A percentile compares a stretch with the other conserved stretches of the same genome.
Evolutionary conservation across 2,113 vertebrate species (phyloP).

Genomic region (Hepsetus odoe): DNA sequence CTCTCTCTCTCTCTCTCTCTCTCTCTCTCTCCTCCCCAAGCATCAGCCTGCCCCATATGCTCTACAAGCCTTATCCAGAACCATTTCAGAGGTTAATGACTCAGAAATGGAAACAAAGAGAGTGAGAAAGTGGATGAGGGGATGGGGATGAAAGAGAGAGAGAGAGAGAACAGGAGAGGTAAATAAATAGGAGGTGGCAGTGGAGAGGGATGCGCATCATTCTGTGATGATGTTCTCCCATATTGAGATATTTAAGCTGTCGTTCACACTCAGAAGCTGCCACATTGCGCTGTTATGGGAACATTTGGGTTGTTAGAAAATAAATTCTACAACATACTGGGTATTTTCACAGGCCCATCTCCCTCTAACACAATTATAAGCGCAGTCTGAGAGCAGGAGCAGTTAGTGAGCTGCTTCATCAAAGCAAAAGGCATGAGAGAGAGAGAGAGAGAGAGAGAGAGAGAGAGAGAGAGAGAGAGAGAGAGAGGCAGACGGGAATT

Average conservation of each 20-base stretch:
- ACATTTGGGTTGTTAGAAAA: constrained; percentile 31
- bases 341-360: constrained; percentile 15
- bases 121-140: constrained; percentile 36
- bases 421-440: constrained; percentile 36
- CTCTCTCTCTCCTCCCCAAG: not conserved
- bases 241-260: not conserved
- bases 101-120: constrained; percentile 72
- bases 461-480: not conserved
- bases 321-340: constrained; percentile 42
- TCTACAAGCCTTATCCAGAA: constrained; percentile 53
- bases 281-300: not conserved
- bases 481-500: constrained; percentile 44
- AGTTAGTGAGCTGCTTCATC: constrained; percentile 38
- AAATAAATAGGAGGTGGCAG: constrained; percentile 7
- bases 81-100: constrained; percentile 68
- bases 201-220: not conserved
- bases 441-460: not conserved
- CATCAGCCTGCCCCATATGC: constrained; percentile 17
- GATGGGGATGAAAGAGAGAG: constrained; percentile 44
- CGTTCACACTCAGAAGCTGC: not conserved
- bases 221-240: not conserved
- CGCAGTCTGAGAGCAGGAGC: constrained; percentile 63
- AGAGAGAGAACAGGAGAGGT: constrained; percentile 2
- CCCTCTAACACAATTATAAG: constrained; percentile 43
- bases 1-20: constrained; percentile 4